Percentiles rank a stretch among this genome's conserved stretches.
Conservation (phyloP, 2,888 invertebrate genomes). For the Cantharis rufa region DNA sequence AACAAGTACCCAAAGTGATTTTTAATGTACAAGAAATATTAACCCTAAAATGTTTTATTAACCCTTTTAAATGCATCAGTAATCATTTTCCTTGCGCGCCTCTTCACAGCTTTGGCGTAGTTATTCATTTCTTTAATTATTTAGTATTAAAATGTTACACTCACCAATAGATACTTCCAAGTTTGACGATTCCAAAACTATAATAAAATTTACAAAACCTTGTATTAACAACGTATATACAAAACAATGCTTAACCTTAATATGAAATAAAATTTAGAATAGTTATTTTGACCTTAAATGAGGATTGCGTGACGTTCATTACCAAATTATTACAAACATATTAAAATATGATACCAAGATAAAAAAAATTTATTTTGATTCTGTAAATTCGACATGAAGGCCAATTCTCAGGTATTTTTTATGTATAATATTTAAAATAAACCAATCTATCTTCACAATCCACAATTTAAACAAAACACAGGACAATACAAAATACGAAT, state of each 20-base stretch:
- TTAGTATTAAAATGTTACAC: not conserved
- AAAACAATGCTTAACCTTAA: not conserved
- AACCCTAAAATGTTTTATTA: not conserved
- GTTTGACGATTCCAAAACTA: not conserved
- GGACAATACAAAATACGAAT: not conserved
- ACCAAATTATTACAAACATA: not conserved
- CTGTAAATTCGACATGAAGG: not conserved
- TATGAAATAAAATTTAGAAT: not conserved
- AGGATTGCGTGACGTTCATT: not conserved
- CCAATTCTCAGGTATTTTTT: not conserved
- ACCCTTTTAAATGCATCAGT: not conserved
- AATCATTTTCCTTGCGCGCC: not conserved
- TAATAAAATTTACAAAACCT: not conserved
- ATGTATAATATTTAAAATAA: not conserved
- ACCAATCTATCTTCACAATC: not conserved
- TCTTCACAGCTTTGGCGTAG: not conserved
- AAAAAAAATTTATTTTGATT: not conserved
- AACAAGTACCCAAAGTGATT: not conserved
- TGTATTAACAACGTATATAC: not conserved
- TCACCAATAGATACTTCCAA: not conserved
- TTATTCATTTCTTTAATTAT: not conserved
- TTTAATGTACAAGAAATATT: not conserved
- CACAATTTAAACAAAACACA: not conserved
- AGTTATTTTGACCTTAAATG: not conserved
- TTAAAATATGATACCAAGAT: not conserved